Evolutionary conservation across 1,140 invertebrate species (phyloP), one percentile per base, ranked within the genome.

Genomic region (Drosophila melanogaster): DNA sequence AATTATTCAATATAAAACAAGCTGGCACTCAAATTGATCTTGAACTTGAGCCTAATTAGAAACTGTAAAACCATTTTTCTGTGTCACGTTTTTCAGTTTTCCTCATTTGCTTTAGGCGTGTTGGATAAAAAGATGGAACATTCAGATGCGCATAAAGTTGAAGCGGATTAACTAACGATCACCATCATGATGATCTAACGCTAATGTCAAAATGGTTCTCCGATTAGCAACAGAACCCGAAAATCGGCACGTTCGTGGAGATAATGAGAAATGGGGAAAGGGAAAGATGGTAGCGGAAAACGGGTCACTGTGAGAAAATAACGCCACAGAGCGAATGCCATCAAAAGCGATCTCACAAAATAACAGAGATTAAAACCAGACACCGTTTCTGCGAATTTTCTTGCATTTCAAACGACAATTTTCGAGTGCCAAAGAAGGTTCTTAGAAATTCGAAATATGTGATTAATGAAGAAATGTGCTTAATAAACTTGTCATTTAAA

Each of bases 41-140:
- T 70, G 66, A 70, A 70, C 66, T 70, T 70, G 50, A 35, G 37
- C 33, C 43, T 62, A 54, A 67, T 69, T 49, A 51, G 49, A 56
- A 70, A 70, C 66, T 49, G 66, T 70, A 69, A 56, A 69, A 15
- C 6, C 4, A 46, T 67, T 69, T 65, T 46, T 69, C 60, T 55
- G 24, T 55, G 66, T 69, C 66, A 69, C 49, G 65, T 69, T 69
- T 69, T 64, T n/a, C 30, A 55, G 49, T 44, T 67, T 43, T 17
- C 26, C 1, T 38, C 17, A 33, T 11, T n/a, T 30, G 47, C 26
- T 15, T 30, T 8, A 59, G 38, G 38, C 61, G 61, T 47, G 14
- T 26, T 60, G 22, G 26, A 65, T 15, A 35, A 26, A 38, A 40
- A 46, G 60, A 30, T 43, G 19, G 22, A 46, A 43, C 38, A 67